phyloP scores from a whole-genome alignment of 37 sponge, comb jelly and placozoan species.

The Hormiphora californensis region DNA sequence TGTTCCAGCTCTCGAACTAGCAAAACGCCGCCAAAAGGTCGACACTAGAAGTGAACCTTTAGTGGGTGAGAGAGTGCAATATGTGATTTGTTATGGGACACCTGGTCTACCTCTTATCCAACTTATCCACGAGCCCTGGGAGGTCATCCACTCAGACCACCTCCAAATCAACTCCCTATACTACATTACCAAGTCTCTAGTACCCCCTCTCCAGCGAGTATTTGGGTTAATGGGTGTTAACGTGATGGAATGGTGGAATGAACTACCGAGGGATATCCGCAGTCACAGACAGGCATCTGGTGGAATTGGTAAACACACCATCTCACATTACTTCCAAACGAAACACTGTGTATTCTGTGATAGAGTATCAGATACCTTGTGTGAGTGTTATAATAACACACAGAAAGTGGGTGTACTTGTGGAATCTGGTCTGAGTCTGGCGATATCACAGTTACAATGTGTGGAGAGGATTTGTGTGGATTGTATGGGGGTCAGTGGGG shows the following conservation, averaged over 20 bases:
- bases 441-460: not conserved
- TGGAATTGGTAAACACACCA: constrained; percentile 39
- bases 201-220: constrained; percentile 76
- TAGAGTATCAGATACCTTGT: constrained; percentile 58
- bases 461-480: constrained; percentile 58
- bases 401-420: constrained; percentile 53
- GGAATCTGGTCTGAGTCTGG: not conserved
- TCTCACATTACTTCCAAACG: constrained; percentile 74
- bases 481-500: constrained; percentile 55
- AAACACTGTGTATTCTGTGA: constrained; percentile 75
- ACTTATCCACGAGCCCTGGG: constrained; percentile 66
- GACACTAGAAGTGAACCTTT: constrained; percentile 77
- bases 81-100: constrained; percentile 75
- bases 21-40: constrained; percentile 56
- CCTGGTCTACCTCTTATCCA: constrained; percentile 83
- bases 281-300: not conserved
- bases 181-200: constrained; percentile 82
- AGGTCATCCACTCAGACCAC: constrained; percentile 56
- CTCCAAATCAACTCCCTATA: constrained; percentile 73
- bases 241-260: constrained; percentile 68
- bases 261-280: constrained; percentile 57
- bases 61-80: constrained; percentile 83
- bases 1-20: constrained; percentile 79
- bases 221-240: constrained; percentile 81
- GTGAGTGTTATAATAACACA: constrained; percentile 59